Evolutionary conservation across 2,113 vertebrate genomes (phyloP).

Genomic region (Nannobrachium achirus): DNA sequence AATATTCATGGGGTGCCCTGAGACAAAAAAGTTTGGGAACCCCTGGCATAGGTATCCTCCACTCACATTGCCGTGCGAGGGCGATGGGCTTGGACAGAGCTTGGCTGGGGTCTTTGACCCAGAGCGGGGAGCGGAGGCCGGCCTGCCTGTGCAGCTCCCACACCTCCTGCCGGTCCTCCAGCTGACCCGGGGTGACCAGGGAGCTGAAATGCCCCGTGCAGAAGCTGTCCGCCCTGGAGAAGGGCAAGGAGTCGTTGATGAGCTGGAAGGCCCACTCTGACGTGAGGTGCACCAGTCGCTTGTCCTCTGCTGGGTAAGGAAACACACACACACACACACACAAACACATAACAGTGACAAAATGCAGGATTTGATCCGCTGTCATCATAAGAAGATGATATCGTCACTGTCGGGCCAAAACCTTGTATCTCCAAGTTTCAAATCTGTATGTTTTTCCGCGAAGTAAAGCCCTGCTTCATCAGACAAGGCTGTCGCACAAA

Average conservation of each 20-base stretch:
- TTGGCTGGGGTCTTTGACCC: conserved; percentile 70
- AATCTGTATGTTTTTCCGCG: too few relatives aligned
- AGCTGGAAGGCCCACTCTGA: conserved; percentile 74
- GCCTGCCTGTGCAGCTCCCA: conserved; percentile 61
- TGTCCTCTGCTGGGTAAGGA: conserved; percentile 50
- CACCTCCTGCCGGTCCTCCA: conserved; percentile 31
- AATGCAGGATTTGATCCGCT: too few relatives aligned
- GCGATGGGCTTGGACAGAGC: conserved; percentile 14
- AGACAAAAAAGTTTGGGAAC: too few relatives aligned
- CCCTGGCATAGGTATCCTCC: background rate
- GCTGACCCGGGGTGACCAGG: conserved; percentile 56
- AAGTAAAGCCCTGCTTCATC: too few relatives aligned
- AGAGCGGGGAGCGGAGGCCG: conserved; percentile 68
- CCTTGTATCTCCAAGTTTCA: too few relatives aligned
- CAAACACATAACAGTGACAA: too few relatives aligned
- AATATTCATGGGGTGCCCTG: too few relatives aligned
- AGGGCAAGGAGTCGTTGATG: conserved; percentile 75
- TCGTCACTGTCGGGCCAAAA: too few relatives aligned
- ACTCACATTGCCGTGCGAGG: conserved; percentile 71
- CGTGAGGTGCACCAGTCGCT: conserved; percentile 62
- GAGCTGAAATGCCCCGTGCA: conserved; percentile 83
- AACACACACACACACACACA: background rate
- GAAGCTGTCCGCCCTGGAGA: conserved; percentile 79
- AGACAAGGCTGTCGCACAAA: too few relatives aligned
- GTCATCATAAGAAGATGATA: too few relatives aligned